A percentile compares a stretch with the other conserved stretches of the same genome.
Conservation (phyloP, 1,140 invertebrate species). For the Drosophila kikkawai region DNA sequence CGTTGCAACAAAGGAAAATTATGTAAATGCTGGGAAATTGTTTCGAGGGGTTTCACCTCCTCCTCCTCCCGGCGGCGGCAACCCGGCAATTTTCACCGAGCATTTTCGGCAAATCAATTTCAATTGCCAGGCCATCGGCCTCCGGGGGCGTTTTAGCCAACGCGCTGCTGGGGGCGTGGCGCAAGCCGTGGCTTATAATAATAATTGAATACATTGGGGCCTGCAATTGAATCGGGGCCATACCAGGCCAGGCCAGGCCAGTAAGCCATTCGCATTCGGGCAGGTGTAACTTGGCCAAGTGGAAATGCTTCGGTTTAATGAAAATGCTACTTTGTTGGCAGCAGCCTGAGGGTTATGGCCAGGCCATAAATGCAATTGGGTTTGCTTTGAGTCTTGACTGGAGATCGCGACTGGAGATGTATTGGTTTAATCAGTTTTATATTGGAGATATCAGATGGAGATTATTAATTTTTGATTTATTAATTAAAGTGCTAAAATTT, state of each 20-base stretch:
- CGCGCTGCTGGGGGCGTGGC: constrained; percentile 31
- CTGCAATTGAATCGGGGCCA: constrained; percentile 40
- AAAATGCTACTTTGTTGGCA: constrained; percentile 48
- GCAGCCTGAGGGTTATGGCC: constrained; percentile 39
- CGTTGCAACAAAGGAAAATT: constrained; percentile 69
- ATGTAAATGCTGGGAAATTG: constrained; percentile 80
- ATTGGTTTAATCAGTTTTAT: background rate
- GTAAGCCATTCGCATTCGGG: constrained; percentile 13
- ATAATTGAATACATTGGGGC: constrained; percentile 77
- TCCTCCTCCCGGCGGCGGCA: background rate
- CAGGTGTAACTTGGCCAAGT: constrained; percentile 65
- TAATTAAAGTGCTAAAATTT: background rate
- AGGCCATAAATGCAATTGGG: constrained; percentile 49
- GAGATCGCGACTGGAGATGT: background rate
- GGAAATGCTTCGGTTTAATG: constrained; percentile 55
- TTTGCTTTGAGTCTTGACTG: constrained; percentile 6
- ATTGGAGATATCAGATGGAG: background rate
- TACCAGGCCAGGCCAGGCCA: background rate
- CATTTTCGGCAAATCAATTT: constrained; percentile 78
- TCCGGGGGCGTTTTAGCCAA: constrained; percentile 13
- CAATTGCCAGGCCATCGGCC: constrained; percentile 31
- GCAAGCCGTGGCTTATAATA: constrained; percentile 69
- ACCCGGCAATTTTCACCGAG: constrained; percentile 61
- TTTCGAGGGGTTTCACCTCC: constrained; percentile 45
- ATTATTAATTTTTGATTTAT: background rate